Conservation (phyloP, 2,888 invertebrate species). For the Boloria euphrosyne region DNA sequence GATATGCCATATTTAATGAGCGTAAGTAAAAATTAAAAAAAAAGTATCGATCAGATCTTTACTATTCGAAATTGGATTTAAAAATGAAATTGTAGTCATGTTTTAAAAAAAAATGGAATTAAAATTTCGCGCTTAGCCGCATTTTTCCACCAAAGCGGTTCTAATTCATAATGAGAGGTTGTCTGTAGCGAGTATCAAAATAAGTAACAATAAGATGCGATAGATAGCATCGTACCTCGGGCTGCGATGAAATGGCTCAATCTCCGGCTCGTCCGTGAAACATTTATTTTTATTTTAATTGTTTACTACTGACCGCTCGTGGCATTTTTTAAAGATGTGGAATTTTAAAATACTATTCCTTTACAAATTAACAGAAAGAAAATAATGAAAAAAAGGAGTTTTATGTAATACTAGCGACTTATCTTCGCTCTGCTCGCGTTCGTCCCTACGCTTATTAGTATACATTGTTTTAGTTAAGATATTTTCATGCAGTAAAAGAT, state of each 20-base stretch:
- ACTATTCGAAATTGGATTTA: not conserved
- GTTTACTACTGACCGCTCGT: constrained; percentile 10
- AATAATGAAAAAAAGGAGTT: too few relatives aligned
- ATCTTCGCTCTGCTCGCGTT: too few relatives aligned
- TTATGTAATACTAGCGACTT: too few relatives aligned
- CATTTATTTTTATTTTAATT: constrained; percentile 19
- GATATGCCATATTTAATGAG: too few relatives aligned
- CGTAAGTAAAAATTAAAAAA: too few relatives aligned
- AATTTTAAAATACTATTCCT: not conserved
- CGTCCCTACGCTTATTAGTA: too few relatives aligned
- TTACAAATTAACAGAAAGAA: too few relatives aligned
- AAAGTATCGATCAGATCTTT: too few relatives aligned
- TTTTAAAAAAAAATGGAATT: constrained; percentile 4
- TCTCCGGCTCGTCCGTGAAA: constrained; percentile 43
- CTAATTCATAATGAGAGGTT: constrained; percentile 74
- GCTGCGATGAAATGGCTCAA: constrained; percentile 73
- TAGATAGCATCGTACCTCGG: constrained; percentile 65
- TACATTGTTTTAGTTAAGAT: too few relatives aligned
- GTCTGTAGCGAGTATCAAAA: constrained; percentile 51
- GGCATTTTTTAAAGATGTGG: not conserved
- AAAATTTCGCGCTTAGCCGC: constrained; percentile 45
- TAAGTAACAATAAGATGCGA: constrained; percentile 54
- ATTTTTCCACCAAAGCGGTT: constrained; percentile 55
- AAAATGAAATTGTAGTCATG: not conserved
- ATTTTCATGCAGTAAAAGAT: too few relatives aligned